Percentiles rank a stretch among this genome's conserved stretches.
These are phyloP conservation scores for Bacillus rossius DNA, from an alignment of 1,140 invertebrate genomes.

Conservation along the genomic window DNA sequence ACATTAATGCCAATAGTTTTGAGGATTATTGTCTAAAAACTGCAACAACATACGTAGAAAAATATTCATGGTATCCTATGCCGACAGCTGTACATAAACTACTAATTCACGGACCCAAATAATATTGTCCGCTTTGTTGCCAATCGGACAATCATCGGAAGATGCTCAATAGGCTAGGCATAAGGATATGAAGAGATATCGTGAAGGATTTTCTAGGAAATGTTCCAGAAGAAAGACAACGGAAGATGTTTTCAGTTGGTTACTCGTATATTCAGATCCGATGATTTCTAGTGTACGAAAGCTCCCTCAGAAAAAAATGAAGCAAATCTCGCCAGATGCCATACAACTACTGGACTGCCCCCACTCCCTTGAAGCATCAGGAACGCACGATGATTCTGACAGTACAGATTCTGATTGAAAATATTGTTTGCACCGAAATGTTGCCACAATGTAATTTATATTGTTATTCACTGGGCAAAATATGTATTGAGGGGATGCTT, in stretches of 20 bases:
- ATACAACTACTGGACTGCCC: too few relatives aligned
- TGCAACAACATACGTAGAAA: conserved; percentile 3
- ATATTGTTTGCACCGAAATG: too few relatives aligned
- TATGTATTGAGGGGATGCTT: too few relatives aligned
- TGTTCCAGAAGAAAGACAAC: conserved; percentile 24
- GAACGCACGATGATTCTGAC: too few relatives aligned
- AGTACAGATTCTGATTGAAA: too few relatives aligned
- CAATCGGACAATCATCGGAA: conserved; percentile 37
- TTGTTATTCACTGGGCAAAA: too few relatives aligned
- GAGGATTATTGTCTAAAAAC: too few relatives aligned
- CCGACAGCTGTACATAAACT: conserved; percentile 37
- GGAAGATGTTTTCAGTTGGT: conserved; percentile 27
- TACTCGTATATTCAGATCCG: conserved; percentile 29
- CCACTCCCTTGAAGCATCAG: too few relatives aligned
- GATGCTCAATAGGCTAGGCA: conserved; percentile 33
- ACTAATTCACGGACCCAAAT: conserved; percentile 30
- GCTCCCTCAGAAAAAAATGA: conserved; percentile 6
- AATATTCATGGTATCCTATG: conserved; percentile 36
- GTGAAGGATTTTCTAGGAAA: conserved; percentile 25
- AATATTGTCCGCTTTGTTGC: conserved; percentile 24
- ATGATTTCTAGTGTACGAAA: conserved; percentile 1
- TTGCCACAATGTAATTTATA: too few relatives aligned
- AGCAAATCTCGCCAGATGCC: background rate
- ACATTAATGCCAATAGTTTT: too few relatives aligned
- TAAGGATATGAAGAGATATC: conserved; percentile 31